Conservation (phyloP, 2,797 vertebrate species). For the Danionella dracula region DNA sequence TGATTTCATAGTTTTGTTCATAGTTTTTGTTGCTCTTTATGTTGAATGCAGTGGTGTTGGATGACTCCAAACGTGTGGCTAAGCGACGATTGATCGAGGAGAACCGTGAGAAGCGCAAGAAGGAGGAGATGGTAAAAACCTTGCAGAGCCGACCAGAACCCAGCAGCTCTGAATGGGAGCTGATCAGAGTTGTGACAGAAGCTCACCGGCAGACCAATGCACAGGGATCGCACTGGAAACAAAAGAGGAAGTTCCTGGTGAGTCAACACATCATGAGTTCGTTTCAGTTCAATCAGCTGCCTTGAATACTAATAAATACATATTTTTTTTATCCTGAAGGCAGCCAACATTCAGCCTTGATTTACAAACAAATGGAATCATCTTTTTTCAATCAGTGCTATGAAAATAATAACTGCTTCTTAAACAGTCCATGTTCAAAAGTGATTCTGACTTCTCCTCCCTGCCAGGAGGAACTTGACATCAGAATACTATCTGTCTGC, state of each 20-base stretch:
- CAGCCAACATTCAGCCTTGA: too few species aligned
- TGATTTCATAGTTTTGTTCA: too few species aligned
- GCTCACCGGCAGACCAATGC: conserved; percentile 96
- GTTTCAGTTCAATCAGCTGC: neutral
- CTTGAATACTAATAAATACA: too few species aligned
- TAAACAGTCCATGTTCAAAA: too few species aligned
- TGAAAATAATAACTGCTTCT: too few species aligned
- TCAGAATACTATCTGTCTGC: too few species aligned
- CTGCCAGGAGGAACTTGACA: too few species aligned
- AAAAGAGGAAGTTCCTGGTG: conserved; percentile 98
- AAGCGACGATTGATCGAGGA: conserved; percentile 96
- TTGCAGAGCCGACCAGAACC: conserved; percentile 92
- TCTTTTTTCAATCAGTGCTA: too few species aligned
- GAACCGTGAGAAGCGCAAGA: conserved; percentile 90
- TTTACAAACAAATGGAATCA: too few species aligned
- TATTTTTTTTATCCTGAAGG: too few species aligned
- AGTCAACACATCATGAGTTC: conserved; percentile 41
- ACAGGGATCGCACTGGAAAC: conserved; percentile 98
- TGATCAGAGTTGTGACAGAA: conserved; percentile 90
- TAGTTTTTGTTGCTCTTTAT: neutral
- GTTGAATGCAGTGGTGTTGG: conserved; percentile 82
- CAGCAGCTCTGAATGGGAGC: conserved; percentile 88
- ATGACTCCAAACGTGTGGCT: conserved; percentile 92
- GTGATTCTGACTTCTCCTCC: too few species aligned
- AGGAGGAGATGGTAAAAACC: conserved; percentile 91